Evolutionary conservation across 2,888 invertebrate genomes (phyloP).

Genomic region (Nymphalis urticae): DNA sequence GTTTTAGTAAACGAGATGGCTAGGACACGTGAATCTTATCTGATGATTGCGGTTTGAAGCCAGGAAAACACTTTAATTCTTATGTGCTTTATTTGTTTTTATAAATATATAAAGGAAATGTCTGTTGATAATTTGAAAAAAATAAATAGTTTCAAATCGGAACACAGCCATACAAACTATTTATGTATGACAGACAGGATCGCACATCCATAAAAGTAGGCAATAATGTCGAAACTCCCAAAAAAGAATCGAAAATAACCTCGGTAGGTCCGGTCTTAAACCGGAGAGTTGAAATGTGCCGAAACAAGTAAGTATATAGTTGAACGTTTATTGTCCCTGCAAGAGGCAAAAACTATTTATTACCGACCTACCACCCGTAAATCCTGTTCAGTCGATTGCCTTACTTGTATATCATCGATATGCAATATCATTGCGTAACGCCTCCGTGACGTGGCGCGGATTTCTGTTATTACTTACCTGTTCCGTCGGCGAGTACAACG

Average conservation of each 20-base stretch:
- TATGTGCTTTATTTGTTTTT: too few species aligned
- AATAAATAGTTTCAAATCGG: too few species aligned
- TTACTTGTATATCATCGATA: conserved; percentile 33
- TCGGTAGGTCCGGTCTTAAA: background rate
- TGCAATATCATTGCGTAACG: conserved; percentile 37
- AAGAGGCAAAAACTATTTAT: conserved; percentile 21
- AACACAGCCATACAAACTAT: too few species aligned
- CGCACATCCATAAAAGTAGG: too few species aligned
- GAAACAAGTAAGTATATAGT: conserved; percentile 16
- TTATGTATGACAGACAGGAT: too few species aligned
- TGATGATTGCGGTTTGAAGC: too few species aligned
- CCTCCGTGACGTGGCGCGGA: conserved; percentile 28
- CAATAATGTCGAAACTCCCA: conserved; percentile 6
- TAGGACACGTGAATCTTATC: too few species aligned
- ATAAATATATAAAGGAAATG: too few species aligned
- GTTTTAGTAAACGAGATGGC: too few species aligned
- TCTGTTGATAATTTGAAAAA: too few species aligned
- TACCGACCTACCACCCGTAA: conserved; percentile 21
- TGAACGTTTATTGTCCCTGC: conserved; percentile 14
- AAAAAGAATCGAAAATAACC: background rate
- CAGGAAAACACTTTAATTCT: too few species aligned
- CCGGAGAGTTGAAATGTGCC: background rate
- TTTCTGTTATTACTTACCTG: conserved; percentile 11
- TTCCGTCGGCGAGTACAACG: conserved; percentile 6
- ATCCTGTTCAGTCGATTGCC: conserved; percentile 23